These are phyloP conservation scores for Malaclemys terrapin DNA, from an alignment of 2,113 vertebrate genomes.

Conservation along the genomic window DNA sequence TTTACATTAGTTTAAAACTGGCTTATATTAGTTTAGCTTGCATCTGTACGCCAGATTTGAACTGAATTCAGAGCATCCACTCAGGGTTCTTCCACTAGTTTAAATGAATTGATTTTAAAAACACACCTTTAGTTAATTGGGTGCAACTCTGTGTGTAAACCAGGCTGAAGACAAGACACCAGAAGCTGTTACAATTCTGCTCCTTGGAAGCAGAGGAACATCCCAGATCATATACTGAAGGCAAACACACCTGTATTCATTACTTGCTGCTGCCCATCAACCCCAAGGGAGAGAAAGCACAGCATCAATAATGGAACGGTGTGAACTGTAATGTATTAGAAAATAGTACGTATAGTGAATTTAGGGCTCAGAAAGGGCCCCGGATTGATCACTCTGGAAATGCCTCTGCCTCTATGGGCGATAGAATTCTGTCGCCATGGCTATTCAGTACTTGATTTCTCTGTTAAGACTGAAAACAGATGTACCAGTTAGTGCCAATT, in stretches of 20 bases:
- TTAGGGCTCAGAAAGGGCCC: too few relatives aligned
- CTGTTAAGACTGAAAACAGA: too few relatives aligned
- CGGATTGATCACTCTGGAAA: too few relatives aligned
- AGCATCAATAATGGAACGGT: background rate
- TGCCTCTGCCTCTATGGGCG: too few relatives aligned
- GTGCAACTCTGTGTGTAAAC: too few relatives aligned
- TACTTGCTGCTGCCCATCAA: background rate
- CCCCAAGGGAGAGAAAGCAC: background rate
- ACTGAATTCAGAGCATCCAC: background rate
- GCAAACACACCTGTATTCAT: background rate
- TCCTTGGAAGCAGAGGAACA: background rate
- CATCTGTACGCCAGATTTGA: background rate
- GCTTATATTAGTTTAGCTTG: background rate
- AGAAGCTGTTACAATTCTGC: background rate
- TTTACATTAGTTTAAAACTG: background rate
- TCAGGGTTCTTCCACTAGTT: background rate
- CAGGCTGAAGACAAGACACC: too few relatives aligned
- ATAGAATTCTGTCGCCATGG: too few relatives aligned
- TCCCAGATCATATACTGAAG: background rate
- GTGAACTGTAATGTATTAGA: background rate
- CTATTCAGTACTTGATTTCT: too few relatives aligned
- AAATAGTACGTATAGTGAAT: background rate
- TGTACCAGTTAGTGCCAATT: too few relatives aligned
- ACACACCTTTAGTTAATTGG: too few relatives aligned
- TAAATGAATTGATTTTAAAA: background rate